phyloP scores from a whole-genome alignment of 2,113 vertebrate genomes.

The Dipodomys spectabilis region DNA sequence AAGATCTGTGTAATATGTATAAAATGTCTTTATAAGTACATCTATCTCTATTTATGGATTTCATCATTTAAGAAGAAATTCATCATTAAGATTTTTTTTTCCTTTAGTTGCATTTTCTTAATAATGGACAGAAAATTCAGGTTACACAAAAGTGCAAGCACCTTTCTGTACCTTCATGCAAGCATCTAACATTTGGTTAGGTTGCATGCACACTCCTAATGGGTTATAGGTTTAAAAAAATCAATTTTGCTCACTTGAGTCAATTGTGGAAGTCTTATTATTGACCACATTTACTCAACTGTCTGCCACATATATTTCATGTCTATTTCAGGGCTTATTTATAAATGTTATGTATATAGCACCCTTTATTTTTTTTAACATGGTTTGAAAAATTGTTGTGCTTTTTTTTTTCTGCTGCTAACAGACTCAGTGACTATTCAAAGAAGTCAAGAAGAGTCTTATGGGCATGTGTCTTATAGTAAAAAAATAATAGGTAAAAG shows the following conservation, averaged over 20 bases:
- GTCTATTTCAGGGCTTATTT: conserved; percentile 52
- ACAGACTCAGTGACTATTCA: not conserved
- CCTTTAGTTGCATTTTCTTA: not conserved
- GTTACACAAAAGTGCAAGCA: conserved; percentile 32
- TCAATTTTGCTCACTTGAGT: conserved; percentile 73
- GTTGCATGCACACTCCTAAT: conserved; percentile 73
- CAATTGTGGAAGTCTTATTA: conserved; percentile 74
- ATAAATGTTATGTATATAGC: conserved; percentile 49
- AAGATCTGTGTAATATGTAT: too few species aligned
- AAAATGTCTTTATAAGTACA: too few species aligned
- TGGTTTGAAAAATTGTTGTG: conserved; percentile 1
- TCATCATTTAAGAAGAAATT: too few species aligned
- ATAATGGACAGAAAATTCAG: conserved; percentile 57
- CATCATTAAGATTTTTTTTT: not conserved
- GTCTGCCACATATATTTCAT: conserved; percentile 56
- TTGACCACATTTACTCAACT: conserved; percentile 72
- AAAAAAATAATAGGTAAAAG: not conserved
- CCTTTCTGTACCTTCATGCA: not conserved
- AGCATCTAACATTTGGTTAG: conserved; percentile 45
- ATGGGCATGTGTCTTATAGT: not conserved
- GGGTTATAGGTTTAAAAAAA: conserved; percentile 74
- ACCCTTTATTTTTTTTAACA: not conserved
- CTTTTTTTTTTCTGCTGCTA: conserved; percentile 39
- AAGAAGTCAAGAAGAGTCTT: not conserved
- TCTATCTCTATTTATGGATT: too few species aligned